Base-by-base conservation (phyloP, 2,113 vertebrate species). In the Dicaeum eximium region DNA sequence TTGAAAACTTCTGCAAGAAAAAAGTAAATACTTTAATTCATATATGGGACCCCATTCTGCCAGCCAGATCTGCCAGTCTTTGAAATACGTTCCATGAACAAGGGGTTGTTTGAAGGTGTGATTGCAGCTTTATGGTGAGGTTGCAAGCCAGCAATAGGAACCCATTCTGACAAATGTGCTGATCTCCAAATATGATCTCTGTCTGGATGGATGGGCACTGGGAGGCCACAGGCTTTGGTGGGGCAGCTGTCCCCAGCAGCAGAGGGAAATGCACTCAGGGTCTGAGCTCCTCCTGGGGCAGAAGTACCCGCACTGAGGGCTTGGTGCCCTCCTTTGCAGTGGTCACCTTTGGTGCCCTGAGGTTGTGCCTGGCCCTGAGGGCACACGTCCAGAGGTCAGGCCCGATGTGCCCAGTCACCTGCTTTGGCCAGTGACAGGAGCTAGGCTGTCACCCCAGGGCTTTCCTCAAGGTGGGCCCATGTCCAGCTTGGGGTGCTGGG, bases 11-110 rank as follows among this genome's bases (percentile, higher is more conserved):
- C 91, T 95, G 27, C 80, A 93, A 93, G 95, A 97, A 95, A 75
- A 94, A 93, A 93, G 86, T 95, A 92, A 96, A 96, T 93, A 92
- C 88, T 93, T 90, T 50, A 94, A 95, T 97, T 96, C 94, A 95
- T 93, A 96, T 97, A 96, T 97, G 92, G 95, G 93, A 94, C 93
- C 93, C 94, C 95, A 97, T 96, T 97, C 95, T 96, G 94, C 93
- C 93, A 97, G 85, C 44, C 69, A 81, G 92, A 96, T 90, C 94
- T 96, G 87, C 89, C 80, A 96, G 67, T 91, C 85, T 96, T 92
- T 97, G 92, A 96, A 93, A 96, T 90, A 42, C 35, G 4, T 58
- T 81, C 91, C 92, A 95, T 95, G 93, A 95, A 92, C 75, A 94
- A 95, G 94, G 86, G 40, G 2, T 74, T 2, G 78, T 97, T 95